Evolutionary conservation across 1,140 invertebrate genomes (phyloP).

Genomic region (Paraescarpia echinospica): DNA sequence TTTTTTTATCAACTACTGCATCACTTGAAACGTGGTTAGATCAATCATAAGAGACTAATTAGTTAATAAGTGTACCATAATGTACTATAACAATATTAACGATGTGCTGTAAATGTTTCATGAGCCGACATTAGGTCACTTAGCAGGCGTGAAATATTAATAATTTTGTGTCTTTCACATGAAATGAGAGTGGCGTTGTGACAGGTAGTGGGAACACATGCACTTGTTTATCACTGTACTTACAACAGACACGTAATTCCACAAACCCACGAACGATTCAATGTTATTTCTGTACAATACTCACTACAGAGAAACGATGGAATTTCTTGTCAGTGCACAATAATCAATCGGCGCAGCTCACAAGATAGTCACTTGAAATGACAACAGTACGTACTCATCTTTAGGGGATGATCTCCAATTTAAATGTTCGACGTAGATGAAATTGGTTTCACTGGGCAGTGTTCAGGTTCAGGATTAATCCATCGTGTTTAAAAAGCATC

Average conservation of each 20-base stretch:
- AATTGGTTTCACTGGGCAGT: too few species aligned
- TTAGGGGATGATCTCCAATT: too few species aligned
- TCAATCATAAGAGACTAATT: neutral
- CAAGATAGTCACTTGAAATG: too few species aligned
- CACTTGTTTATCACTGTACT: neutral
- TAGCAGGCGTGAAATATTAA: neutral
- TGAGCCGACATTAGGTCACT: neutral
- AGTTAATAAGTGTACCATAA: neutral
- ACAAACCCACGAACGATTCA: neutral
- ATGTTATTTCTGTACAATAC: neutral
- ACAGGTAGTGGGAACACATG: neutral
- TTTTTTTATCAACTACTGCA: neutral
- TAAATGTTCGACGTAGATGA: too few species aligned
- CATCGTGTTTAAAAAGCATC: too few species aligned
- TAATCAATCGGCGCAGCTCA: neutral
- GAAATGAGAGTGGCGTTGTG: neutral
- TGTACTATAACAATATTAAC: neutral
- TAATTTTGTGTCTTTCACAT: neutral
- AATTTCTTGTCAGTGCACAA: neutral
- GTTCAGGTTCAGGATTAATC: too few species aligned
- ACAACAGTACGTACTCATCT: neutral
- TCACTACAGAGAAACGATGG: neutral
- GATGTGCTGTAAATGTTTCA: neutral
- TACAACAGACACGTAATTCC: neutral
- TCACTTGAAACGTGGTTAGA: neutral